Percentiles rank a stretch among this genome's conserved stretches.
Conservation (phyloP, 2,113 vertebrate species). For the Madoqua kirkii region DNA sequence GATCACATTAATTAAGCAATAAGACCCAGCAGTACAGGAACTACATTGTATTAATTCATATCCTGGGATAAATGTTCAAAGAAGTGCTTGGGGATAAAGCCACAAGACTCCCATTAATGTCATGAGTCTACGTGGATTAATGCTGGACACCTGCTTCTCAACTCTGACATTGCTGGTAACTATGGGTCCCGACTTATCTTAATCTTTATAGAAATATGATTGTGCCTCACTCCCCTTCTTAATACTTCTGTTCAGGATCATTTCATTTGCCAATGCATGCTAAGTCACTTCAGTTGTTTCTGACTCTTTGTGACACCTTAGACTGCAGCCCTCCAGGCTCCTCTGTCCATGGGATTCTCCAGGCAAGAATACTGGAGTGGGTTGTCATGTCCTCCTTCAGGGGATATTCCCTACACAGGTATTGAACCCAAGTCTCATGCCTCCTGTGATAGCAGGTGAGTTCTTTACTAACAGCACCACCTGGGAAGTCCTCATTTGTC, state of each 20-base stretch:
- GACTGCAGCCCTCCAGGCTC: neutral
- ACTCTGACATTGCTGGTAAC: neutral
- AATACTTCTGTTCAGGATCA: neutral
- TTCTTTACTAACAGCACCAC: neutral
- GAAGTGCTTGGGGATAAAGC: conserved; percentile 52
- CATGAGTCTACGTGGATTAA: conserved; percentile 39
- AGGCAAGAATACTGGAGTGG: neutral
- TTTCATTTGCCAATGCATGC: neutral
- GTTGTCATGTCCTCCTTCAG: neutral
- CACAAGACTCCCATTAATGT: conserved; percentile 58
- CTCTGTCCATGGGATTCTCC: neutral
- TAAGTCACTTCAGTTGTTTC: neutral
- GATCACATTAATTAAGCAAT: conserved; percentile 72
- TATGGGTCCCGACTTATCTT: neutral
- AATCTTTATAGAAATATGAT: neutral
- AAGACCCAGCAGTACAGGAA: conserved; percentile 49
- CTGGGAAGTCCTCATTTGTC: neutral
- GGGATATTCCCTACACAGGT: neutral
- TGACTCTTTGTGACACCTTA: neutral
- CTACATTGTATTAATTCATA: conserved; percentile 67
- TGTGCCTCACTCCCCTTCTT: neutral
- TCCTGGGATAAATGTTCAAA: conserved; percentile 68
- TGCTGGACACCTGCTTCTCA: conserved; percentile 36
- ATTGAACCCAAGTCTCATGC: neutral
- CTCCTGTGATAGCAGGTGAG: neutral